Evolutionary conservation across 2,797 vertebrate species (phyloP).

Genomic region (Pyrocephalus nanus): DNA sequence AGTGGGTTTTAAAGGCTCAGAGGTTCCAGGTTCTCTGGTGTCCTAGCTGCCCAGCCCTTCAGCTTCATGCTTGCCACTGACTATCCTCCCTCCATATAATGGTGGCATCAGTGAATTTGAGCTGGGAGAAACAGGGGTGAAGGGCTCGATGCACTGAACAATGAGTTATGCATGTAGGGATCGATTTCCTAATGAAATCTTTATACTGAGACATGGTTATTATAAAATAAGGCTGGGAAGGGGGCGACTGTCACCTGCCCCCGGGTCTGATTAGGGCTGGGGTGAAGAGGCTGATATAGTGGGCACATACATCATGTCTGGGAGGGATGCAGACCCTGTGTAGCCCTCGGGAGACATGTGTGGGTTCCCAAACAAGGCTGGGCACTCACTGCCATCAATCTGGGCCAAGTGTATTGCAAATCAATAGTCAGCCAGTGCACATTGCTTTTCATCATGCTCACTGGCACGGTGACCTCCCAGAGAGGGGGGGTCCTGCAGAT

Average conservation of each 20-base stretch:
- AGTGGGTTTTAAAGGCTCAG: neutral
- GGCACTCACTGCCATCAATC: neutral
- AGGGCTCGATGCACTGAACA: neutral
- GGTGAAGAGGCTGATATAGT: neutral
- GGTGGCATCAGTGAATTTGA: neutral
- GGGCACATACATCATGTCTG: conserved; percentile 29
- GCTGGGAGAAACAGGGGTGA: neutral
- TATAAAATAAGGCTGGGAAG: neutral
- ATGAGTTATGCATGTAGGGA: conserved; percentile 17
- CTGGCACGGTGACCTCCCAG: neutral
- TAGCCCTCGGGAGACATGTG: neutral
- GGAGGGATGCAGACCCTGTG: neutral
- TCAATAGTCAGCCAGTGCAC: conserved; percentile 18
- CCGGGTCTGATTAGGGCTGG: neutral
- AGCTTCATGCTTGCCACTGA: neutral
- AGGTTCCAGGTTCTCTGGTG: rapidly evolving
- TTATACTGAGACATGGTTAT: conserved; percentile 5
- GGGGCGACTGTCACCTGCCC: neutral
- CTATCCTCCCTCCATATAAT: neutral
- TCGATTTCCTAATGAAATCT: conserved; percentile 54
- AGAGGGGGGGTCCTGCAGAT: neutral
- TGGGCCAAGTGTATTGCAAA: conserved; percentile 39
- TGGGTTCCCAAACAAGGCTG: neutral
- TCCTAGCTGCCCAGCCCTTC: neutral
- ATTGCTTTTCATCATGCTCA: neutral